phyloP scores from a whole-genome alignment of 2,888 invertebrate genomes.

The Chymomyza amoena region DNA sequence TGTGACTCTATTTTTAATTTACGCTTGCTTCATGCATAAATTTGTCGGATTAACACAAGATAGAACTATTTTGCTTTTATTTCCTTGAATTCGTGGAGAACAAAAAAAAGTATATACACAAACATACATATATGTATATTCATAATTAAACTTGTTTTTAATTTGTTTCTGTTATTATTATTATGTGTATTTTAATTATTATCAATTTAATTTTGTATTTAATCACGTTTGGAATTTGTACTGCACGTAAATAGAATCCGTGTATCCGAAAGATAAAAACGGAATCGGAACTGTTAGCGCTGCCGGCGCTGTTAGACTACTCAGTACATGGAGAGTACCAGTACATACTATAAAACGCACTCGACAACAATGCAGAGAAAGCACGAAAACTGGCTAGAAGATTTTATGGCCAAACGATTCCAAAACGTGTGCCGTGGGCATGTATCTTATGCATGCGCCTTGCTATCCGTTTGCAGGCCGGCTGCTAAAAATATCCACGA shows the following conservation, averaged over 20 bases:
- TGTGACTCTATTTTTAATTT: conserved; percentile 48
- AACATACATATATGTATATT: conserved; percentile 1
- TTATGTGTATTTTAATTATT: background rate
- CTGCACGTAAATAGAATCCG: no score
- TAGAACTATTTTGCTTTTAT: conserved; percentile 30
- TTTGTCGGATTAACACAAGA: conserved; percentile 53
- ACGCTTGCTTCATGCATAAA: conserved; percentile 59
- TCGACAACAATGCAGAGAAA: conserved; percentile 35
- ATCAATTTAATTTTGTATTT: background rate
- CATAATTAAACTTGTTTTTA: conserved; percentile 38
- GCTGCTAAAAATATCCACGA: conserved; percentile 69
- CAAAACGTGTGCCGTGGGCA: conserved; percentile 70
- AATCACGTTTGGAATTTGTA: background rate
- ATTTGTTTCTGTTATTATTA: conserved; percentile 23
- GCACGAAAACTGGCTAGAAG: conserved; percentile 30
- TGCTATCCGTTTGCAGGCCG: conserved; percentile 41
- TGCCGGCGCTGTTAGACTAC: background rate
- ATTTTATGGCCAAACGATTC: conserved; percentile 29
- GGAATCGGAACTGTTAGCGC: background rate
- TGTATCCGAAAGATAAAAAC: background rate
- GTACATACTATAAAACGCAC: conserved; percentile 9
- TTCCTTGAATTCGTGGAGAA: conserved; percentile 45
- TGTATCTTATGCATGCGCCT: conserved; percentile 48
- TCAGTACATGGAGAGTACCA: background rate
- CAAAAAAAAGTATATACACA: background rate